Evolutionary conservation across 2,888 invertebrate genomes (phyloP).

Genomic region (Beris chalybata): DNA sequence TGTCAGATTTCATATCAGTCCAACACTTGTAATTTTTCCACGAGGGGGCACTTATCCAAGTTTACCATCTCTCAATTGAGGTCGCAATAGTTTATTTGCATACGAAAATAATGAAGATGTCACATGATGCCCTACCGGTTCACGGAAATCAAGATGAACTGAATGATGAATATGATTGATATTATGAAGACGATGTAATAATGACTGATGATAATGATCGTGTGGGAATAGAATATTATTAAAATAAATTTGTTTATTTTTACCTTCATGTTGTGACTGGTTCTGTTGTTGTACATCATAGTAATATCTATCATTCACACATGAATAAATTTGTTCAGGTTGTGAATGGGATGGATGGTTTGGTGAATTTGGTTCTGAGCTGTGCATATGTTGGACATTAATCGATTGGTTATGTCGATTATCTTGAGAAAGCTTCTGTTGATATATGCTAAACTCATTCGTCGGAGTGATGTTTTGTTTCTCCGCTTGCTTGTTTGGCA

Average conservation of each 20-base stretch:
- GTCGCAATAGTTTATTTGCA: conserved; percentile 51
- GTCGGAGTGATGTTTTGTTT: conserved; percentile 39
- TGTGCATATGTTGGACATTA: not conserved
- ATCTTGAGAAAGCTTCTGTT: conserved; percentile 45
- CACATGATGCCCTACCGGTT: conserved; percentile 27
- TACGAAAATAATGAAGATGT: conserved; percentile 42
- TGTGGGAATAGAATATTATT: conserved; percentile 35
- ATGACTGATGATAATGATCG: conserved; percentile 40
- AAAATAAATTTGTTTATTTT: not conserved
- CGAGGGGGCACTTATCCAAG: no score
- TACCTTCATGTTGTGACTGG: conserved; percentile 39
- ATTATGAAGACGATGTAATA: conserved; percentile 40
- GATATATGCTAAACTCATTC: conserved; percentile 42
- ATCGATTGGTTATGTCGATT: conserved; percentile 47
- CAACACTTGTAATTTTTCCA: no score
- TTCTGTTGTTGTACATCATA: conserved; percentile 38
- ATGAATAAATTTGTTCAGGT: conserved; percentile 4
- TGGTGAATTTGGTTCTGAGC: not conserved
- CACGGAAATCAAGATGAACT: conserved; percentile 50
- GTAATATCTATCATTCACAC: not conserved
- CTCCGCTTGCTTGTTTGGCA: conserved; percentile 42
- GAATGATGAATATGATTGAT: conserved; percentile 43
- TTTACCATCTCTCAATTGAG: no score
- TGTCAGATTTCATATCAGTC: no score
- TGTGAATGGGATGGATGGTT: not conserved